Base-by-base conservation (phyloP, 2,113 vertebrate genomes). In the Chauna torquata region DNA sequence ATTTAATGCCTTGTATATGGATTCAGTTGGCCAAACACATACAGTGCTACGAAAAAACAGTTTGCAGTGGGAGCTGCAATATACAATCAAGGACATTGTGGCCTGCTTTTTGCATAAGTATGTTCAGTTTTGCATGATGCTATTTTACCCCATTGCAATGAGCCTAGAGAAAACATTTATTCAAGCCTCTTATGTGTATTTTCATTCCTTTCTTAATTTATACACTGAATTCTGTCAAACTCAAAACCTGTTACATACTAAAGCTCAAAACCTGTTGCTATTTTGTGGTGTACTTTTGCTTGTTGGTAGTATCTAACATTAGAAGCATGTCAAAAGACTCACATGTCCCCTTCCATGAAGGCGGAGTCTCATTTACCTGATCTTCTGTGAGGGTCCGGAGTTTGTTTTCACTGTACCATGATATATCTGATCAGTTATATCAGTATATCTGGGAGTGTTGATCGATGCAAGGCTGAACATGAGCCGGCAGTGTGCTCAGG, bases 191-290 rank as follows among this genome's bases (percentile, higher is more conserved):
- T 44, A 36, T 28, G 7, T 87, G 38, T 89, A 82, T 92, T 92
- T 94, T 82, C 1, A 66, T 94, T 94, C 90, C 38, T 91, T 76
- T 88, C 80, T 61, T 92, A 79, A 80, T 94, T 80, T 59, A 11
- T 76, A 77, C n/a, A 66, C 71, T 95, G 23, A 87, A 91, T 94
- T 86, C 62, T 94, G 81, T 69, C 57, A 52, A 88, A 93, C 65
- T 64, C 36, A 92, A 88, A 88, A 58, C 66, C 42, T 69, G 40
- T 81, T 90, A 59, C 34, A 83, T 75, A 86, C 14, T 58, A 66
- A 76, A 66, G 38, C 75, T 93, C 86, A 86, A 93, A 86, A 86
- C 92, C 30, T 71, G 44, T 90, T 92, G 69, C 82, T 89, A 45
- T 95, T 94, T 90, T 38, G 14, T 62, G 54, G 44, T 74, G 62